Evolutionary conservation across 1,140 invertebrate genomes (phyloP).

Genomic region (Zaprionus africanus): DNA sequence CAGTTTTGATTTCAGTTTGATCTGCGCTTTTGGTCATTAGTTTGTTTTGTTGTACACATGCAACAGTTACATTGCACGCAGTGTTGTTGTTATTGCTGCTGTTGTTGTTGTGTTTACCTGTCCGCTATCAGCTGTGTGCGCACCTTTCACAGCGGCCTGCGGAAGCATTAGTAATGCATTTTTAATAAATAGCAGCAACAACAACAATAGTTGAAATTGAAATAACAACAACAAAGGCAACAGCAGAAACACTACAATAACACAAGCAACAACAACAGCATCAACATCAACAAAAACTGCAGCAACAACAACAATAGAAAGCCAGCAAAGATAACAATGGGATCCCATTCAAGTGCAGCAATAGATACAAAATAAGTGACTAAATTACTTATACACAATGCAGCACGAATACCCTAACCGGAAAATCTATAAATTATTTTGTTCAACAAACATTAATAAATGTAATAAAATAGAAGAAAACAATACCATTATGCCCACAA

Average conservation of each 20-base stretch:
- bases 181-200: slow-evolving; percentile 60
- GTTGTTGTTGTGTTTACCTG: slow-evolving; percentile 30
- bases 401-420: background rate
- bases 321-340: slow-evolving; percentile 32
- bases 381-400: background rate
- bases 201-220: slow-evolving; percentile 19
- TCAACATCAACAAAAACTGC: background rate
- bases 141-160: slow-evolving; percentile 45
- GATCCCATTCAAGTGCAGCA: slow-evolving; percentile 31
- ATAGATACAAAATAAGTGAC: background rate
- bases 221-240: slow-evolving; percentile 26
- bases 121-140: slow-evolving; percentile 23
- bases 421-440: background rate
- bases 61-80: slow-evolving; percentile 48
- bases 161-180: slow-evolving; percentile 78
- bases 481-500: too few species aligned
- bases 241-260: background rate
- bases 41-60: slow-evolving; percentile 55
- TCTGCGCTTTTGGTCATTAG: slow-evolving; percentile 65
- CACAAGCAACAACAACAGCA: background rate
- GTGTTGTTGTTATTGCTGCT: slow-evolving; percentile 40
- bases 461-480: background rate
- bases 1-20: slow-evolving; percentile 67
- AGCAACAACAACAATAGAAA: background rate
- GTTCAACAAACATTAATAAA: background rate